These are phyloP conservation scores for Trididemnum nubilum DNA, from an alignment of 23 tunicate species.

Conservation along the genomic window DNA sequence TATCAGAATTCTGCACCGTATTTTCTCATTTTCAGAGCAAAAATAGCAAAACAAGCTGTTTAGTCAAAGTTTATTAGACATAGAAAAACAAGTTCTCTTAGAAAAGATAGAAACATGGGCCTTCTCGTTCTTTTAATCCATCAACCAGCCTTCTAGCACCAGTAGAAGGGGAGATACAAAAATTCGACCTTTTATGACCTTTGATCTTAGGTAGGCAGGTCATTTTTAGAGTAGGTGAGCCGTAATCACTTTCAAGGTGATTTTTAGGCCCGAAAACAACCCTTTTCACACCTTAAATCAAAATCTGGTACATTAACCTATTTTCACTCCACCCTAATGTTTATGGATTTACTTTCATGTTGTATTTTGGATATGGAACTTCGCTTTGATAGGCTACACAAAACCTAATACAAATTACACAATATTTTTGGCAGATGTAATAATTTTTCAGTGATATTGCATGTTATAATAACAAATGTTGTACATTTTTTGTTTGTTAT, in stretches of 20 bases:
- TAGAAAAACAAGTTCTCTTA: constrained; percentile 11
- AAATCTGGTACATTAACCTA: neutral
- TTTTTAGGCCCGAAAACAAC: constrained; percentile 10
- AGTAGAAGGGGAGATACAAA: constrained; percentile 26
- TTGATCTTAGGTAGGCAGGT: constrained; percentile 22
- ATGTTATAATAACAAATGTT: no score
- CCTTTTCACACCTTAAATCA: constrained; percentile 18
- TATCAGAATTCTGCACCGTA: no score
- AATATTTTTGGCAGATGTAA: no score
- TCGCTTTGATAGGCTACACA: no score
- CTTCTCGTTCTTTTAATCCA: constrained; percentile 24
- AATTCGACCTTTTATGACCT: constrained; percentile 12
- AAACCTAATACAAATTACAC: no score
- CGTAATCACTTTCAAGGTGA: neutral
- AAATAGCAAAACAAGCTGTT: no score
- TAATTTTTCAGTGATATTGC: no score
- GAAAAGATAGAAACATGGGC: constrained; percentile 6
- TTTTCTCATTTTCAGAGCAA: no score
- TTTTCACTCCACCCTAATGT: constrained; percentile 29
- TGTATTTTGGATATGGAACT: no score
- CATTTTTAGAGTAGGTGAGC: constrained; percentile 7
- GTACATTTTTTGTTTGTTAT: no score
- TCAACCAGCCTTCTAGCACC: constrained; percentile 22
- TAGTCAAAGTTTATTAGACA: no score
- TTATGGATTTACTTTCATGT: no score